These are phyloP conservation scores for Meloidogyne floridensis DNA, from an alignment of 1,140 invertebrate genomes.

Conservation along the genomic window DNA sequence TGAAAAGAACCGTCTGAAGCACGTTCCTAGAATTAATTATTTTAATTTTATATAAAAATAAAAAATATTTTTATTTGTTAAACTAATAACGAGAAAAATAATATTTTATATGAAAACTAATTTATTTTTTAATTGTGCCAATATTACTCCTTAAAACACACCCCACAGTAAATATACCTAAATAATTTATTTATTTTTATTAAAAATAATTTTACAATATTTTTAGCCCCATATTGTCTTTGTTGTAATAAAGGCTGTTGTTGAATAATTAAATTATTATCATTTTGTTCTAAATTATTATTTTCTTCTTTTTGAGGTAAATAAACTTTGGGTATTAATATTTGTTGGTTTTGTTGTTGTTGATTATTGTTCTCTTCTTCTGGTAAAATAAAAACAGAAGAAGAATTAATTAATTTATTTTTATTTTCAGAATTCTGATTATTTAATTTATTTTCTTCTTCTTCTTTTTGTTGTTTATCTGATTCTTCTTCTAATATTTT, in stretches of 20 bases:
- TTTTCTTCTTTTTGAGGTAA: constrained; percentile 10
- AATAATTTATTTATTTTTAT: not conserved
- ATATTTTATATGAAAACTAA: no score
- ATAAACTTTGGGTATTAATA: not conserved
- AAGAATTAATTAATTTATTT: not conserved
- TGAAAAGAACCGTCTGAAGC: constrained; percentile 29
- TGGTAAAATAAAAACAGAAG: constrained; percentile 7
- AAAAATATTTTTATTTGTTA: no score
- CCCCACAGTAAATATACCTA: no score
- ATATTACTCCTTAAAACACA: no score
- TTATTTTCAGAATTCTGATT: not conserved
- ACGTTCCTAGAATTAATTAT: constrained; percentile 11
- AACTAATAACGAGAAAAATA: no score
- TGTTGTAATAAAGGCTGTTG: not conserved
- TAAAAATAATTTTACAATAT: constrained; percentile 12
- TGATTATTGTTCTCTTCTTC: not conserved
- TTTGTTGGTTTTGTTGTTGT: no score
- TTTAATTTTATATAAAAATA: not conserved
- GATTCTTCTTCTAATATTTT: not conserved
- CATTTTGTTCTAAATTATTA: not conserved
- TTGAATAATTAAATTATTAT: not conserved
- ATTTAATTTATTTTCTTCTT: not conserved
- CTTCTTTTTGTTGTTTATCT: not conserved
- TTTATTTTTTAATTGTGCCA: no score
- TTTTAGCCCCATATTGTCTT: constrained; percentile 31